Evolutionary conservation across 2,888 invertebrate species (phyloP).

Genomic region (Eudasyphora cyanicolor): DNA sequence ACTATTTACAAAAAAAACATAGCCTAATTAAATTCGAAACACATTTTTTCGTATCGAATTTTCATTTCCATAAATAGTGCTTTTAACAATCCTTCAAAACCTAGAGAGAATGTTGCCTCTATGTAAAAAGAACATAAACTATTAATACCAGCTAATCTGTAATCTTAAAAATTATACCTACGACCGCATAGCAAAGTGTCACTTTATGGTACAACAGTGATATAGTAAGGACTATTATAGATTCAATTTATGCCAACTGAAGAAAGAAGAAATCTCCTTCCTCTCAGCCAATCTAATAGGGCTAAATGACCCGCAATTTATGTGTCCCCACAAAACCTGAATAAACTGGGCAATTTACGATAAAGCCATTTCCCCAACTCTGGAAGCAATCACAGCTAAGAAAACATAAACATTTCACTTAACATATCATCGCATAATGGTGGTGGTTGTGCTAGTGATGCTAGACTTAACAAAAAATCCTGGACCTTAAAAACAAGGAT

Average conservation of each 20-base stretch:
- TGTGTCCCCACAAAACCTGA: constrained; percentile 4
- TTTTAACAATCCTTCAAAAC: no score
- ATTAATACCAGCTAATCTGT: no score
- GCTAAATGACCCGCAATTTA: constrained; percentile 21
- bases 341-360: constrained; percentile 57
- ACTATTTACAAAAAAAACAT: no score
- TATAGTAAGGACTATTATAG: not conserved
- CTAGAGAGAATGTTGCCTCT: no score
- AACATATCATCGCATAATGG: constrained; percentile 48
- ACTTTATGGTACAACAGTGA: not conserved
- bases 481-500: not conserved
- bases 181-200: no score
- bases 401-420: constrained; percentile 50
- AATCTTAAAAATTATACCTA: no score
- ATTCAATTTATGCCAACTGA: not conserved
- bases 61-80: no score
- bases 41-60: no score
- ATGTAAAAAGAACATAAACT: no score
- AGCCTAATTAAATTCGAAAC: no score
- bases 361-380: not conserved
- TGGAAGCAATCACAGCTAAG: constrained; percentile 18
- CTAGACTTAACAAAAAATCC: not conserved
- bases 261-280: not conserved
- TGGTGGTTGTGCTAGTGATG: not conserved
- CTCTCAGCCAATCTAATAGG: not conserved